phyloP scores from a whole-genome alignment of 2,797 vertebrate genomes.

The Ctenopoma kingsleyae region DNA sequence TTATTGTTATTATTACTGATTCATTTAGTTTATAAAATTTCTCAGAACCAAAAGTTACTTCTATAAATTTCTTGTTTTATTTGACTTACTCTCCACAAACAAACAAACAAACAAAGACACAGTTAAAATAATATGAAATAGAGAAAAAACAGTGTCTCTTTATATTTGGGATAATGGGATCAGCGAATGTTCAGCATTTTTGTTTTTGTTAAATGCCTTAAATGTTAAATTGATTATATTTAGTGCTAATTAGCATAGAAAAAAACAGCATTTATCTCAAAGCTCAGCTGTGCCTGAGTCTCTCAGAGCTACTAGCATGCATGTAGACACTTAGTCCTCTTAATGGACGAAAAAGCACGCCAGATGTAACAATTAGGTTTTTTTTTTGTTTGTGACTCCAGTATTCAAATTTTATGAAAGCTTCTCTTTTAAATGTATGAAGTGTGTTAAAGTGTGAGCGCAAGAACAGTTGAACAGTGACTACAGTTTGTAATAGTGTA shows the following conservation, averaged over 20 bases:
- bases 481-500: constrained; percentile 2
- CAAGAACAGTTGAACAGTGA: neutral
- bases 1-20: neutral
- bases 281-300: neutral
- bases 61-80: neutral
- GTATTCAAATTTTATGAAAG: constrained; percentile 7
- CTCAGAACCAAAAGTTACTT: neutral
- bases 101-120: too few relatives aligned
- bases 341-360: neutral
- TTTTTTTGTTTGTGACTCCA: neutral
- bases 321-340: neutral
- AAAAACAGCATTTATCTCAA: neutral
- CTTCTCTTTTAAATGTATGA: constrained; percentile 11
- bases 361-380: constrained; percentile 1
- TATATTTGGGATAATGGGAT: neutral
- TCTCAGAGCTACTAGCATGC: too few relatives aligned
- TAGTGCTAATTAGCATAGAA: neutral
- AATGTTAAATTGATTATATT: neutral
- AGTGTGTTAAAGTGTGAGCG: neutral
- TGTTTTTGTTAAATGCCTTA: too few relatives aligned
- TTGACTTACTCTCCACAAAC: too few relatives aligned
- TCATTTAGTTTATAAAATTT: neutral
- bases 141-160: neutral
- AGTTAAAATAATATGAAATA: too few relatives aligned
- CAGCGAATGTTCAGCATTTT: neutral